Percentiles rank a stretch among this genome's conserved stretches.
Evolutionary conservation across 1,140 invertebrate genomes (phyloP).

Genomic region (Cherax quadricarinatus): DNA sequence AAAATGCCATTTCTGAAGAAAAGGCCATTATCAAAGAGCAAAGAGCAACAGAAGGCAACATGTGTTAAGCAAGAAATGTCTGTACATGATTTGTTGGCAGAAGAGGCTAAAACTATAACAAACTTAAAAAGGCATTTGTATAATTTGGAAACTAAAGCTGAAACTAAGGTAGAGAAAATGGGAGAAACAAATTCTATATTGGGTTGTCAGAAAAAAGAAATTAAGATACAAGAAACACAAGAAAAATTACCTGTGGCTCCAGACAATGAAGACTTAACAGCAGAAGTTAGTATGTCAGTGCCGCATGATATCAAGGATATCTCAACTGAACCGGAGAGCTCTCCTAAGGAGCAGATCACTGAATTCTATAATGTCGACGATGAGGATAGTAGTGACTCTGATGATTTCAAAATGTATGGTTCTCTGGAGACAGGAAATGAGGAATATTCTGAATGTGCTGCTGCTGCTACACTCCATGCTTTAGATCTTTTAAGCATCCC

Average conservation of each 20-base stretch:
- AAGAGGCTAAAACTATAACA: neutral
- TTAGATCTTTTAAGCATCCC: constrained; percentile 32
- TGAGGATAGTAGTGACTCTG: constrained; percentile 20
- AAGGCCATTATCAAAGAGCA: constrained; percentile 16
- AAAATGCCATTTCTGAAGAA: constrained; percentile 53
- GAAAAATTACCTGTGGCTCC: neutral
- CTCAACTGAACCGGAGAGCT: neutral
- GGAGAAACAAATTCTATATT: neutral
- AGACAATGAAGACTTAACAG: neutral
- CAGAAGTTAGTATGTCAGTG: neutral
- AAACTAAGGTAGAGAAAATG: neutral
- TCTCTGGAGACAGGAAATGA: constrained; percentile 19
- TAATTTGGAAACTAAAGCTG: neutral
- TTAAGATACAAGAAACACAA: neutral
- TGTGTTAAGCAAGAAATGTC: neutral
- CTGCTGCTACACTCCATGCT: constrained; percentile 24
- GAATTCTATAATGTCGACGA: neutral
- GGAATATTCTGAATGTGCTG: constrained; percentile 27
- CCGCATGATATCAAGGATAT: neutral
- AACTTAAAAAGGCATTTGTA: neutral
- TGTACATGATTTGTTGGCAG: neutral
- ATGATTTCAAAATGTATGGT: constrained; percentile 10
- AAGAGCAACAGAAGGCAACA: constrained; percentile 4
- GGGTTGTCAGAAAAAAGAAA: neutral
- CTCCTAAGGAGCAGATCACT: neutral